Base-by-base conservation (phyloP, 1,140 invertebrate species). In the Pygmarrhopalites habei region DNA sequence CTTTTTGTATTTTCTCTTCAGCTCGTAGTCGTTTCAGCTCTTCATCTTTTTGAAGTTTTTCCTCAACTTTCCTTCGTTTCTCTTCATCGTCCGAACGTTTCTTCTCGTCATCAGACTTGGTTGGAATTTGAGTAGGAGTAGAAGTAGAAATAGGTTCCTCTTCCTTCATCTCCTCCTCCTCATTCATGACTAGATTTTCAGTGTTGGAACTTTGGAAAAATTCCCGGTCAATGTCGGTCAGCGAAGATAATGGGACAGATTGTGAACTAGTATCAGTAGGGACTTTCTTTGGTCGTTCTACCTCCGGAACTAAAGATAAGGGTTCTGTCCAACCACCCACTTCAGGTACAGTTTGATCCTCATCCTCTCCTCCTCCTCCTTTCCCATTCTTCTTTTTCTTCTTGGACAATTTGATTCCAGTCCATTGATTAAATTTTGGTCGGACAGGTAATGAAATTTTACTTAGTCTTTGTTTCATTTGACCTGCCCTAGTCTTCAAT, bases 371-470 rank as follows among this genome's bases (percentile, higher is more conserved):
- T 17, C 58, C 72, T 58, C 25, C 58, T 29, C 52, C 73, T 10
- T 67, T 23, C 64, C 70, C 55, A 62, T 73, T 17, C 72, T 74
- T n/a, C 74, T 70, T 44, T 68, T 74, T 55, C 77, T 77, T 49
- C 60, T 39, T 72, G 10, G 58, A 17, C 58, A 62, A 39, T 59
- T 70, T 69, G 28, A 58, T 69, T 66, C 44, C 72, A 32, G 51
- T 67, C 81, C 77, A 68, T 77, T 79, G 41, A 58, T 67, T 72
- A 46, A 72, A 68, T 62, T 74, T 73, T 7, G 73, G 73, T 19
- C 68, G 59, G n/a, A 71, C 70, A 14, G 72, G 70, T 43, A 82
- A 67, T 14, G 74, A 71, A 81, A 79, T 69, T 80, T 82, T 29
- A 80, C 77, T 61, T 77, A 79, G 47, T 85, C 44, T 35, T 28